Base-by-base conservation (phyloP, 2,888 invertebrate genomes). In the Limnephilus rhombicus region DNA sequence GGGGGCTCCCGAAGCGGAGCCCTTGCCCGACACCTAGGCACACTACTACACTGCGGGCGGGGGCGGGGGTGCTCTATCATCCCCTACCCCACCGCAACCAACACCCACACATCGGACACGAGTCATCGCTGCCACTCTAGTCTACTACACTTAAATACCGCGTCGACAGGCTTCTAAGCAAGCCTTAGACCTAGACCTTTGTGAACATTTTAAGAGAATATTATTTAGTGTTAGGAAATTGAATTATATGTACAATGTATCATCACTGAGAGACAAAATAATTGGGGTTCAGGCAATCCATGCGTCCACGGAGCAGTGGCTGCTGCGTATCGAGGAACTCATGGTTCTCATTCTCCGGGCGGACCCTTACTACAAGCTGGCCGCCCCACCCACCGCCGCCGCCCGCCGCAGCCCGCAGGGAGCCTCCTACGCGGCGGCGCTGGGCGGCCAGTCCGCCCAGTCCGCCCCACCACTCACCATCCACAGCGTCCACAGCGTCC, bases 1-100 rank as follows among this genome's bases (percentile, higher is more conserved):
- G 95, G 98, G 98, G 96, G 97, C 97, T 94, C 98, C 98, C 94
- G 98, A 98, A 96, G 96, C 97, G 95, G 98, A 98, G 94, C 97
- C 97, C 95, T 96, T 97, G 93, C 95, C 95, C 95, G 98, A 98
- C 95, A 97, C 97, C 95, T 98, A 97, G 95, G 94, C 29, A 41
- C 68, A 85, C 81, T n/a, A 12, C 94, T 29, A 45, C 80, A 85
- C 82, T n/a, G n/a, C 85, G 91, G 89, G 89, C 45, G 90, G 91
- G 92, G 89, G 89, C 92, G 90, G 91, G 92, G 89, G 91, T 90
- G 92, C 91, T 37, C 92, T 45, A 53, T 81, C 86, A 90, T 68
- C 91, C 87, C 87, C n/a, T 11, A 83, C 86, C 90, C 88, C 88
- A 53, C 68, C 83, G 53, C 86, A 24, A 29, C 29, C 82, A 13